These are phyloP conservation scores for Geococcyx californianus DNA, from an alignment of 2,113 vertebrate species.

Conservation along the genomic window DNA sequence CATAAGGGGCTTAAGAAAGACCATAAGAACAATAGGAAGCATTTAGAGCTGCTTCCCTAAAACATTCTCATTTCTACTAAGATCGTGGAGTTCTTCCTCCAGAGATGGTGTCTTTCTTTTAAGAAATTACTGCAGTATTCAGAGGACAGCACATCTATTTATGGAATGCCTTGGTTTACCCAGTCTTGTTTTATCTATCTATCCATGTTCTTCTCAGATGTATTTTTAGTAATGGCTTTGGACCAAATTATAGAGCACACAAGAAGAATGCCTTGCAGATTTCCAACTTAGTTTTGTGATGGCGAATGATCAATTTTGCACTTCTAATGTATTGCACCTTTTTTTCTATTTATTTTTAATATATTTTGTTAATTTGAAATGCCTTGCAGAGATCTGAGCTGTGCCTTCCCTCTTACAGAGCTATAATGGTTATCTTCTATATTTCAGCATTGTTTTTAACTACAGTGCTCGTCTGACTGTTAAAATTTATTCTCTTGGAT, in stretches of 20 bases:
- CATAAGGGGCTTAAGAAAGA: not conserved
- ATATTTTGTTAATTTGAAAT: not conserved
- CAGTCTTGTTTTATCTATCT: not conserved
- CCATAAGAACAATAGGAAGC: not conserved
- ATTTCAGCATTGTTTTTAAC: not conserved
- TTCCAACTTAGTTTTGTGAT: not conserved
- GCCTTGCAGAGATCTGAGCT: not conserved
- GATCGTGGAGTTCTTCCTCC: not conserved
- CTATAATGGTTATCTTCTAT: not conserved
- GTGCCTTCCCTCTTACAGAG: not conserved
- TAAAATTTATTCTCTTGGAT: not conserved
- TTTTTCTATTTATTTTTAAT: not conserved
- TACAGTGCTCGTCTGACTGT: not conserved
- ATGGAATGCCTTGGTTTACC: not conserved
- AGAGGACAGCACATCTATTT: not conserved
- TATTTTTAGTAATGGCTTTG: not conserved
- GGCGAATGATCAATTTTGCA: not conserved
- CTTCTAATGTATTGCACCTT: not conserved
- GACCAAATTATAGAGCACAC: not conserved
- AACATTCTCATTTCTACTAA: not conserved
- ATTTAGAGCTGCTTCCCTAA: not conserved
- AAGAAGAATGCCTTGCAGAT: not conserved
- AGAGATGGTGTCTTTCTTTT: not conserved
- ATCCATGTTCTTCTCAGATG: not conserved
- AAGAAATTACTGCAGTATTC: not conserved